Base-by-base conservation (phyloP, 2,888 invertebrate genomes). In the Cryptocephalus moraei region DNA sequence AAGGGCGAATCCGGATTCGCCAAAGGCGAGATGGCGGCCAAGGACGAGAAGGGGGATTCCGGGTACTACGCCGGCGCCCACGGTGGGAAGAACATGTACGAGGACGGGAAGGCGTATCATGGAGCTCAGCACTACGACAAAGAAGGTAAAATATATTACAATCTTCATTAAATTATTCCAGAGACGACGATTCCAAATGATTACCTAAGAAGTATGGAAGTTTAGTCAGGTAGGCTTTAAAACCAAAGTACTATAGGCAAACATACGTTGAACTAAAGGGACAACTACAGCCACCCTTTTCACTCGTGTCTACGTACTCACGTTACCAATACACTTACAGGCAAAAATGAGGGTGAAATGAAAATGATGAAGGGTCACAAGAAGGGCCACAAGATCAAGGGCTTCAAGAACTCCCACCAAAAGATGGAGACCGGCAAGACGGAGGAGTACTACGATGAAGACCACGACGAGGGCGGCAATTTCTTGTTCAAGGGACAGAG, bases 371-470 rank as follows among this genome's bases (percentile, higher is more conserved):
- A 75, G 48, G 77, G 77, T 39, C 80, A 80, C 62, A 79, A 79
- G 58, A 81, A 81, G 53, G 81, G 81, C 1, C 80, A 80, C 60
- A 74, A 75, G 10, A 78, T 79, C 62, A 81, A 81, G 62, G 81
- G 81, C n/a, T 81, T 77, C 65, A 80, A 81, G 61, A 73, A 76
- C 4, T 79, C 80, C 2, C 79, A 80, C 61, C 80, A 80, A 60
- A 82, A 81, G 59, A 80, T 81, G 56, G 81, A 82, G 58, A 75
- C 79, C 56, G 79, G 79, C 47, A 79, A 79, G 61, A 75, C 79
- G 2, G 80, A 81, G 61, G 79, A 75, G 59, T 82, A 76, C 70
- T 81, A 79, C 58, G 81, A 81, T 47, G 81, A 81, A 58, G 78
- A 77, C 14, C 78, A 81, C 56, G 80, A 81, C 58, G 80, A 80